These are phyloP conservation scores for Phlogophora meticulosa DNA, from an alignment of 2,888 invertebrate genomes.

Conservation along the genomic window DNA sequence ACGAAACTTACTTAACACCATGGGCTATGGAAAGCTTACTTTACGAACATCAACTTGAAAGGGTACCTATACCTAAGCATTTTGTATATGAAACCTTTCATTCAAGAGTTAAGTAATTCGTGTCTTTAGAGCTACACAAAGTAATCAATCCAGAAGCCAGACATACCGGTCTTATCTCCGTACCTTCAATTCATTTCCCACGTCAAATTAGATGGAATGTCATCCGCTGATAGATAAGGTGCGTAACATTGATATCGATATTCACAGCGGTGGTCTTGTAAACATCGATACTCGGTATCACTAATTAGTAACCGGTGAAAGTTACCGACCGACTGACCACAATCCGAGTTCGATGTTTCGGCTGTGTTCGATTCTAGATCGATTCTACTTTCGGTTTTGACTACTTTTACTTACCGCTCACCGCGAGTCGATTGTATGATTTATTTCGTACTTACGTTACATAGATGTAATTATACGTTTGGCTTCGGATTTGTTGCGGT, in stretches of 20 bases:
- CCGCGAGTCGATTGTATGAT: constrained; percentile 80
- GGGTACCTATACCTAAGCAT: background rate
- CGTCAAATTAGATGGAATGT: constrained; percentile 63
- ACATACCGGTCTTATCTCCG: constrained; percentile 28
- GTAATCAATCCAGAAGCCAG: constrained; percentile 29
- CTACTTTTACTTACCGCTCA: constrained; percentile 88
- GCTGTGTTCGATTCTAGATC: constrained; percentile 88
- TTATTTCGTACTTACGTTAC: constrained; percentile 74
- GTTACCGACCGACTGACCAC: constrained; percentile 90
- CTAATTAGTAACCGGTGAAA: constrained; percentile 89
- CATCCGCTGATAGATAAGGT: constrained; percentile 61
- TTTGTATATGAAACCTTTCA: background rate
- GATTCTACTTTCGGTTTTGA: constrained; percentile 91
- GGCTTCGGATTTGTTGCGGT: constrained; percentile 56
- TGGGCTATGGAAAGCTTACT: too few relatives aligned
- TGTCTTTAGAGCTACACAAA: constrained; percentile 18
- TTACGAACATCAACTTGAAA: background rate
- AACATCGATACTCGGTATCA: constrained; percentile 84
- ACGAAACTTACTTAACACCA: background rate
- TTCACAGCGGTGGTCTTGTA: constrained; percentile 76
- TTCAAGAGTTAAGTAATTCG: constrained; percentile 14
- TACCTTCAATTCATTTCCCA: constrained; percentile 54
- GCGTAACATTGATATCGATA: constrained; percentile 83
- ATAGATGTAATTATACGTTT: constrained; percentile 65
- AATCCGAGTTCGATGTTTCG: constrained; percentile 87